A percentile compares a stretch with the other conserved stretches of the same genome.
These are phyloP conservation scores for Euplexia lucipara DNA, from an alignment of 2,888 invertebrate genomes.

Conservation along the genomic window DNA sequence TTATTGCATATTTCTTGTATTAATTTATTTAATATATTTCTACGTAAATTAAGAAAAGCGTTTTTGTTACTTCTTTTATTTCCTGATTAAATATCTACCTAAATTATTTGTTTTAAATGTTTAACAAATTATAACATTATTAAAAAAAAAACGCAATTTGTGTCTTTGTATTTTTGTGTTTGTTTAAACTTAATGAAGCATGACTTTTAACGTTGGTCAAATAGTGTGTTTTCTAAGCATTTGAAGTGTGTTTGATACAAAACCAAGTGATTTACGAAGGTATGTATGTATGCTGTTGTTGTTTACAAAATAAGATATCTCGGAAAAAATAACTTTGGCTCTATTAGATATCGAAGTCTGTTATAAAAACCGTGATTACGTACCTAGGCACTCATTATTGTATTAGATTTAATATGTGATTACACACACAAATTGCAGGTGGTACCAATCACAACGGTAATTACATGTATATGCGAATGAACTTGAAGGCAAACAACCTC, in stretches of 20 bases:
- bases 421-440: slow-evolving; percentile 23
- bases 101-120: too few species aligned
- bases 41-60: too few species aligned
- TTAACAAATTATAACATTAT: too few species aligned
- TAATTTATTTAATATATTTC: too few species aligned
- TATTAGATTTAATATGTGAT: slow-evolving; percentile 16
- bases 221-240: background rate
- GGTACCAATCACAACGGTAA: slow-evolving; percentile 23
- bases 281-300: background rate
- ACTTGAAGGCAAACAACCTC: slow-evolving; percentile 68
- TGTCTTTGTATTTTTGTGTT: background rate
- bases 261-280: background rate
- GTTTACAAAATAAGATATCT: background rate
- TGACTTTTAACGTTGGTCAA: background rate
- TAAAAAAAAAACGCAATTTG: too few species aligned
- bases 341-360: background rate
- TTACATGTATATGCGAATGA: slow-evolving; percentile 67
- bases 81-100: too few species aligned
- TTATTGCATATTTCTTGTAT: background rate
- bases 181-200: background rate
- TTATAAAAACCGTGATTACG: slow-evolving; percentile 8
- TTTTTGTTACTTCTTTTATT: too few species aligned
- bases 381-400: slow-evolving; percentile 17
- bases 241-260: background rate
- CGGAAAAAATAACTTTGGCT: background rate